Conservation (phyloP, 2,888 invertebrate species). For the Tetragonisca angustula region DNA sequence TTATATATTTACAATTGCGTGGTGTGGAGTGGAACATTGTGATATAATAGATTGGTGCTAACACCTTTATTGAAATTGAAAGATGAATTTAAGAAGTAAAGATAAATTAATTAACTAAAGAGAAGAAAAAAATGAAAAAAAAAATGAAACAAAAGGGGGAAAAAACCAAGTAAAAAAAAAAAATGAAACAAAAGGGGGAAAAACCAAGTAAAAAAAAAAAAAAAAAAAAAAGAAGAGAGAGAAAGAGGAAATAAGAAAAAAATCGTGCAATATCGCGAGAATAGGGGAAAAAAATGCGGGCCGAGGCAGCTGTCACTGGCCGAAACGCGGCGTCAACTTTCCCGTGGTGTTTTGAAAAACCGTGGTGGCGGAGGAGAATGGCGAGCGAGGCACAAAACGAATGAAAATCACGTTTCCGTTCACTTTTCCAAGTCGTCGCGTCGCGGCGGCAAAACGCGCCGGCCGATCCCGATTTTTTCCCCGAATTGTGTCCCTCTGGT, state of each 20-base stretch:
- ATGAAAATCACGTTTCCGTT: conserved; percentile 64
- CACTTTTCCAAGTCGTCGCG: conserved; percentile 61
- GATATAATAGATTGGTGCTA: conserved; percentile 85
- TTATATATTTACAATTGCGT: conserved; percentile 84
- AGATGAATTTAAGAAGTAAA: conserved; percentile 78
- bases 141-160: conserved; percentile 45
- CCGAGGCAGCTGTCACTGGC: conserved; percentile 77
- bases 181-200: conserved; percentile 61
- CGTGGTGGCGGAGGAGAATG: conserved; percentile 17
- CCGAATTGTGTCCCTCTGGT: not conserved
- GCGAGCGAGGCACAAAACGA: conserved; percentile 58
- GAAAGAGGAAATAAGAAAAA: conserved; percentile 8
- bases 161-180: conserved; percentile 29
- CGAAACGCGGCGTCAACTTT: conserved; percentile 73
- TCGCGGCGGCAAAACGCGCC: conserved; percentile 32
- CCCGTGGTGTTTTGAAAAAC: conserved; percentile 50
- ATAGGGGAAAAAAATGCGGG: conserved; percentile 72
- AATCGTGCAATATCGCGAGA: conserved; percentile 82
- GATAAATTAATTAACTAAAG: conserved; percentile 70
- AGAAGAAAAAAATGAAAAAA: conserved; percentile 25
- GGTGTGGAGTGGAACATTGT: conserved; percentile 84
- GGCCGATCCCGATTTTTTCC: not conserved
- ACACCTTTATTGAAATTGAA: conserved; percentile 84
- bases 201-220: conserved; percentile 62
- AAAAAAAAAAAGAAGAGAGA: conserved; percentile 50